These are phyloP conservation scores for Diplodus puntazzo DNA, from an alignment of 2,797 vertebrate species.

Conservation along the genomic window DNA sequence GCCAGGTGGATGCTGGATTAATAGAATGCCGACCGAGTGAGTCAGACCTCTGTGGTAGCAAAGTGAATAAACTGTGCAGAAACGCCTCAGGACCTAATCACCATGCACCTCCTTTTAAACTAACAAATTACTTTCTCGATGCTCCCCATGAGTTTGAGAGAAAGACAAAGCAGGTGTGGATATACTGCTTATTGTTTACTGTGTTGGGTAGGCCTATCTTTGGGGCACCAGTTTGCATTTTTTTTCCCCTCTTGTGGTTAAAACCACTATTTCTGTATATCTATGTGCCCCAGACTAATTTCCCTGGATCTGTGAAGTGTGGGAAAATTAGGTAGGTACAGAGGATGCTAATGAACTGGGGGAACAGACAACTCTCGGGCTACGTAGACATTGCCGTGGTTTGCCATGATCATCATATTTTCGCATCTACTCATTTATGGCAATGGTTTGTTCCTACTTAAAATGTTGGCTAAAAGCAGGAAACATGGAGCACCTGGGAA, in stretches of 20 bases:
- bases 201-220: constrained; percentile 12
- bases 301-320: constrained; percentile 20
- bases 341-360: constrained; percentile 51
- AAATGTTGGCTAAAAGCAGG: constrained; percentile 23
- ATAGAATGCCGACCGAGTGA: constrained; percentile 47
- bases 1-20: constrained; percentile 65
- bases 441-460: constrained; percentile 7
- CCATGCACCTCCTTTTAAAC: constrained; percentile 43
- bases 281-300: constrained; percentile 22
- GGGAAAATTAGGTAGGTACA: constrained; percentile 32
- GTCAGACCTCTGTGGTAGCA: constrained; percentile 55
- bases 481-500: not conserved
- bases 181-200: constrained; percentile 30
- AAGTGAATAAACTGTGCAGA: constrained; percentile 56
- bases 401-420: constrained; percentile 29
- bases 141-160: constrained; percentile 31
- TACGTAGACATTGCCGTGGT: constrained; percentile 27
- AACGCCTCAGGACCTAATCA: constrained; percentile 54
- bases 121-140: constrained; percentile 51
- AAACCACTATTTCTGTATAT: not conserved
- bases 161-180: constrained; percentile 32
- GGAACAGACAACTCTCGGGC: constrained; percentile 46
- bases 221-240: constrained; percentile 30
- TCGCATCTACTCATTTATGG: constrained; percentile 41
- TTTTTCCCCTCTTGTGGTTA: constrained; percentile 8